Conservation (phyloP, 2,113 vertebrate species). For the Bubo bubo region DNA sequence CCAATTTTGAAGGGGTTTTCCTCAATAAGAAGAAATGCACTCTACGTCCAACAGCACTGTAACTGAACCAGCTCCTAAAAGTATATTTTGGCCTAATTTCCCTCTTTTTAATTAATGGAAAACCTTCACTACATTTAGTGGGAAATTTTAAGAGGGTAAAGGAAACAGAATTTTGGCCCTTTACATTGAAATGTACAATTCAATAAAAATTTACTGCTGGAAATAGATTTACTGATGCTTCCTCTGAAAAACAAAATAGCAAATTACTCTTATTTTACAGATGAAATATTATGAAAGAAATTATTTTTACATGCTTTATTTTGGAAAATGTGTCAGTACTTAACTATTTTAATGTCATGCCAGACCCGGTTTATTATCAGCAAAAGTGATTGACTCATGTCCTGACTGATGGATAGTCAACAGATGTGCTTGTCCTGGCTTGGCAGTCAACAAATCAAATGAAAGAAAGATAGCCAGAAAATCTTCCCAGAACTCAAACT, state of each 20-base stretch:
- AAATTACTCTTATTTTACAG: background rate
- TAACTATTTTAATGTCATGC: background rate
- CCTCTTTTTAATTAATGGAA: background rate
- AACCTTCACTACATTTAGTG: background rate
- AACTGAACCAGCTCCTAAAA: background rate
- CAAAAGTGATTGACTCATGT: constrained; percentile 15
- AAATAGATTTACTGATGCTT: background rate
- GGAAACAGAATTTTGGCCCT: background rate
- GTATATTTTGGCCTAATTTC: background rate
- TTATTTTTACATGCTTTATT: background rate
- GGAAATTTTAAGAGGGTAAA: background rate
- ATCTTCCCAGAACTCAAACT: background rate
- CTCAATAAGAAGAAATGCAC: background rate
- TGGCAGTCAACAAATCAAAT: constrained; percentile 15
- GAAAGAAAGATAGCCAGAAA: background rate
- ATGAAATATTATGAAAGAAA: background rate
- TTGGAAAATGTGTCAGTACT: background rate
- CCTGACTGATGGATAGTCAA: background rate
- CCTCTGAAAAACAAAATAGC: background rate
- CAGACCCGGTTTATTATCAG: constrained; percentile 15
- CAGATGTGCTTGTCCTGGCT: background rate
- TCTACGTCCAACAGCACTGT: background rate
- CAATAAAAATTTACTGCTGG: background rate
- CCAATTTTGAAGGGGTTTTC: background rate
- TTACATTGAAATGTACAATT: background rate